Conservation (phyloP, 2,888 invertebrate species). For the Epinotia nisella region DNA sequence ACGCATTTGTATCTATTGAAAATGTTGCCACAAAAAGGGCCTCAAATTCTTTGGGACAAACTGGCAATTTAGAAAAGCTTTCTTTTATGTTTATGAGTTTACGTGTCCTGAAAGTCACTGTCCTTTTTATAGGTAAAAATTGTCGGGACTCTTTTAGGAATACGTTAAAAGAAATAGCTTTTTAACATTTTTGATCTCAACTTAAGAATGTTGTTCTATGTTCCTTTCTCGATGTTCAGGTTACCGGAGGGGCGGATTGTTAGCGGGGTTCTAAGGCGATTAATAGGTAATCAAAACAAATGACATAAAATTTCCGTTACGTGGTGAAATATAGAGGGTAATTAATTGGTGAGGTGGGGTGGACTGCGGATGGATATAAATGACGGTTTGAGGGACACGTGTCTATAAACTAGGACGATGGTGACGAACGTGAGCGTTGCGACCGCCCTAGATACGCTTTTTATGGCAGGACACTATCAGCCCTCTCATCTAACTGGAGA, state of each 20-base stretch:
- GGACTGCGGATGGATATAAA: conserved; percentile 66
- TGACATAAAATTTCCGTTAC: conserved; percentile 26
- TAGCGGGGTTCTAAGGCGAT: neutral
- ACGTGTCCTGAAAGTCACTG: conserved; percentile 65
- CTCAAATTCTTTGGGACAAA: conserved; percentile 62
- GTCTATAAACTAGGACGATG: conserved; percentile 75
- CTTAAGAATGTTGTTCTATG: conserved; percentile 23
- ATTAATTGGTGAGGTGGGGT: conserved; percentile 64
- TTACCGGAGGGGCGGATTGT: neutral
- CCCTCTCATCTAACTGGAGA: conserved; percentile 74
- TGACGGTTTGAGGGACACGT: conserved; percentile 72
- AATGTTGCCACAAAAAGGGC: conserved; percentile 58
- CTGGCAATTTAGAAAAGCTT: conserved; percentile 64
- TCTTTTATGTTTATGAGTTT: conserved; percentile 70
- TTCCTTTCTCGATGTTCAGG: conserved; percentile 17
- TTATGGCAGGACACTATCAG: conserved; percentile 80
- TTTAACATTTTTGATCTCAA: conserved; percentile 42
- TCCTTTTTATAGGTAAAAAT: conserved; percentile 47
- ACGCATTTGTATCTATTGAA: conserved; percentile 31
- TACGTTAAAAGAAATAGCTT: conserved; percentile 46
- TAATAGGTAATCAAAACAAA: conserved; percentile 24
- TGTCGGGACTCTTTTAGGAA: conserved; percentile 49
- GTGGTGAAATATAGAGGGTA: conserved; percentile 40
- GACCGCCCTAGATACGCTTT: conserved; percentile 74
- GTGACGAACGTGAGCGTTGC: conserved; percentile 67